Base-by-base conservation (phyloP, 2,888 invertebrate species). In the Ephialtes manifestator region DNA sequence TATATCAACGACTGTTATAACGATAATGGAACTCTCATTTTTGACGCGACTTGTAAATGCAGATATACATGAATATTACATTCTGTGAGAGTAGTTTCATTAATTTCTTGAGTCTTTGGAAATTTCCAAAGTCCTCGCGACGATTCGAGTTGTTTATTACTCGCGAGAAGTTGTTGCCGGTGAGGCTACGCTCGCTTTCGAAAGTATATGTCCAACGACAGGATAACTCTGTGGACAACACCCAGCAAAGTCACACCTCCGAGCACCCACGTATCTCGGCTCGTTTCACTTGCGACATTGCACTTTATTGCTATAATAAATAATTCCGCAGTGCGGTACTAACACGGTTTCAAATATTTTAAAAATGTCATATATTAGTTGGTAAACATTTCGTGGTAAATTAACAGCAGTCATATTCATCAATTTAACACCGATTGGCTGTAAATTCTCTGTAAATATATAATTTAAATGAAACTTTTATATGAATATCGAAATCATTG, bases 71-170 rank as follows among this genome's bases (percentile, higher is more conserved):
- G n/a, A 15, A 31, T n/a, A 28, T 60, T 18, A 8, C 13, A 43
- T n/a, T 5, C 15, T 53, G 55, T 58, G 75, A 65, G 58, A 65
- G 58, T 48, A 65, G 58, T 48, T 60, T 70, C 15, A 81, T 68
- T n/a, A 60, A 75, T 67, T 58, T 15, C n/a, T 72, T 51, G 70
- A 65, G 68, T 31, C 63, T 65, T 78, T 79, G 86, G 84, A 87
- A 87, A 87, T 86, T 87, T 85, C 83, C 83, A 81, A 74, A 80
- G 81, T 83, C 65, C 76, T 31, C 71, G 58, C 20, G 10, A 67
- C 70, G 58, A 58, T 67, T 24, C 65, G 75, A 68, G 31, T 77
- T 78, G 71, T 86, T 77, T 75, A 85, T 81, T 80, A 83, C 84
- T 78, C 81, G 74, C 83, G 79, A 70, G 28, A 80, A 82, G 84